Evolutionary conservation across 92 coral and sea anemone species (phyloP).

Genomic region (Epizoanthus stellaris): DNA sequence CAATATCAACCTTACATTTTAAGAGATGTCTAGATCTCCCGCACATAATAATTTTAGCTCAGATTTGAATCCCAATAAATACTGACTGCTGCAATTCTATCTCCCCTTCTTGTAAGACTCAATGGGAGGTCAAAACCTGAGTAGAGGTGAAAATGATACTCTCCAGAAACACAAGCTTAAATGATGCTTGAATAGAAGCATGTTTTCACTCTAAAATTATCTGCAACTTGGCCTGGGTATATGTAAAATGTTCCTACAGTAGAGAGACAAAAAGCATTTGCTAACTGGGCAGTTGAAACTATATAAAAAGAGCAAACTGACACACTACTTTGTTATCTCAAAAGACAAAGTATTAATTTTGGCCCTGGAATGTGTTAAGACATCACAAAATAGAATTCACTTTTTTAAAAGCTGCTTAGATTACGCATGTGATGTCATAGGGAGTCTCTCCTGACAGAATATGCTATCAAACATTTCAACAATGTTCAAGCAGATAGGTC

Average conservation of each 20-base stretch:
- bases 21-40: not conserved
- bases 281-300: not conserved
- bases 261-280: not conserved
- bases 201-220: not conserved
- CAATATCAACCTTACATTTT: not conserved
- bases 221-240: not conserved
- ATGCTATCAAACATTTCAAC: conserved; percentile 4
- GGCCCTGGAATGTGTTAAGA: not conserved
- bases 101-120: not conserved
- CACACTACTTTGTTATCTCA: not conserved
- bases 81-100: not conserved
- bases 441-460: not conserved
- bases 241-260: not conserved
- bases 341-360: not conserved
- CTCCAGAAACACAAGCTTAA: not conserved
- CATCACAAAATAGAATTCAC: not conserved
- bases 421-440: conserved; percentile 19
- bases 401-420: not conserved
- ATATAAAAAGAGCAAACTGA: not conserved
- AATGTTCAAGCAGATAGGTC: not conserved
- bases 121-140: not conserved
- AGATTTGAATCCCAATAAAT: too few relatives aligned
- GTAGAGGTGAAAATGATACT: not conserved
- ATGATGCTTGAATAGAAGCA: not conserved
- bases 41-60: not conserved